Evolutionary conservation across 2,113 vertebrate genomes (phyloP).

Genomic region (Bos javanicus): DNA sequence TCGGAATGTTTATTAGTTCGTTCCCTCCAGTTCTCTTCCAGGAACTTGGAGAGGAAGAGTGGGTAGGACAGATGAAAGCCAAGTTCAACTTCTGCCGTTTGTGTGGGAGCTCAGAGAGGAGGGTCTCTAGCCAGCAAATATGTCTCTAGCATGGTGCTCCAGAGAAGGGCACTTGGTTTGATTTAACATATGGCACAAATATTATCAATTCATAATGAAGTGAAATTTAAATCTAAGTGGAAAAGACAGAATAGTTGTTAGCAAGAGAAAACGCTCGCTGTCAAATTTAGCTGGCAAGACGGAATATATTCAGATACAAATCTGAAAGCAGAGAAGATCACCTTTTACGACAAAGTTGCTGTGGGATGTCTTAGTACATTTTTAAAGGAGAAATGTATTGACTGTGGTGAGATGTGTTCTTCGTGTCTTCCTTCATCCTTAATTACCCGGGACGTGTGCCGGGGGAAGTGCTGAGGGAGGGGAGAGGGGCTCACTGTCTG

Average conservation of each 20-base stretch:
- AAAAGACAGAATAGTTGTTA: background rate
- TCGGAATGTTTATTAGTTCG: background rate
- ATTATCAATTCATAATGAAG: constrained; percentile 61
- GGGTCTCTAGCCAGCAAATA: background rate
- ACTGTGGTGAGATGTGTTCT: background rate
- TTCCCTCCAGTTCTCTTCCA: background rate
- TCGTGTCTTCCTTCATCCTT: background rate
- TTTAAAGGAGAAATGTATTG: constrained; percentile 27
- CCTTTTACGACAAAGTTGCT: constrained; percentile 18
- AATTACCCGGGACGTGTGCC: background rate
- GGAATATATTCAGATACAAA: background rate
- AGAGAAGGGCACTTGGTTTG: constrained; percentile 39
- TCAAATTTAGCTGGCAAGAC: constrained; percentile 19
- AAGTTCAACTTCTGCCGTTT: background rate
- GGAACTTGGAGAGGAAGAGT: background rate
- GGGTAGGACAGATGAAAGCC: background rate
- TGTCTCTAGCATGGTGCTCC: background rate
- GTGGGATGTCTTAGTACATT: constrained; percentile 2
- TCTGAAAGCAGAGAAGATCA: background rate
- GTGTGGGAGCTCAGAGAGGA: background rate
- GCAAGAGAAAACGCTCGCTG: constrained; percentile 33
- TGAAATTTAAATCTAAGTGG: constrained; percentile 36
- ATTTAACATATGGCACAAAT: constrained; percentile 46
- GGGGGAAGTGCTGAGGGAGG: background rate
- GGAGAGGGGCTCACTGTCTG: background rate